Evolutionary conservation across 2,888 invertebrate genomes (phyloP).

Genomic region (Dinocampus coccinellae): DNA sequence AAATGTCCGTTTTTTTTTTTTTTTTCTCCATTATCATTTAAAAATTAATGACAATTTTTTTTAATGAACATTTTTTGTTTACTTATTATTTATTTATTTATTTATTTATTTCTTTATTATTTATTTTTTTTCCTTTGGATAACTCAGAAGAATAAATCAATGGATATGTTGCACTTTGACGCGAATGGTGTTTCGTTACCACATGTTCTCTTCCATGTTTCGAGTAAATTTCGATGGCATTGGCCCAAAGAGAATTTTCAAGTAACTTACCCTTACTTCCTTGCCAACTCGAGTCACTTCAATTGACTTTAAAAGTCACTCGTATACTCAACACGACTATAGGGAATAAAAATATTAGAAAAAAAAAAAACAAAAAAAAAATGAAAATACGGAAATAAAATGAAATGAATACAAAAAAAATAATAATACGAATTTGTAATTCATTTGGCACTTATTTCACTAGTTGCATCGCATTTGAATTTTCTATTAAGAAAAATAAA

Average conservation of each 20-base stretch:
- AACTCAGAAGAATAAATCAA: neutral
- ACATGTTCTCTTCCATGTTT: neutral
- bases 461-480: neutral
- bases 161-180: neutral
- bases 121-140: neutral
- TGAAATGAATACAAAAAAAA: neutral
- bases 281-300: conserved; percentile 60
- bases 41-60: no score
- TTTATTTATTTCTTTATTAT: neutral
- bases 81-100: neutral
- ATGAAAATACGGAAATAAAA: neutral
- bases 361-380: neutral
- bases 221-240: conserved; percentile 52
- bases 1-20: no score
- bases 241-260: conserved; percentile 66
- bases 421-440: neutral
- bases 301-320: conserved; percentile 62
- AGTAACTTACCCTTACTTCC: conserved; percentile 56
- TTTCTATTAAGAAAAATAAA: no score
- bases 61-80: no score
- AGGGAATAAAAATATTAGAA: neutral
- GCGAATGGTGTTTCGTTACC: conserved; percentile 28
- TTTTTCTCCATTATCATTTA: no score
- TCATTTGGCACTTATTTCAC: conserved; percentile 7
- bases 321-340: conserved; percentile 33